phyloP scores from a whole-genome alignment of 2,113 vertebrate species.

The Hyla sarda region DNA sequence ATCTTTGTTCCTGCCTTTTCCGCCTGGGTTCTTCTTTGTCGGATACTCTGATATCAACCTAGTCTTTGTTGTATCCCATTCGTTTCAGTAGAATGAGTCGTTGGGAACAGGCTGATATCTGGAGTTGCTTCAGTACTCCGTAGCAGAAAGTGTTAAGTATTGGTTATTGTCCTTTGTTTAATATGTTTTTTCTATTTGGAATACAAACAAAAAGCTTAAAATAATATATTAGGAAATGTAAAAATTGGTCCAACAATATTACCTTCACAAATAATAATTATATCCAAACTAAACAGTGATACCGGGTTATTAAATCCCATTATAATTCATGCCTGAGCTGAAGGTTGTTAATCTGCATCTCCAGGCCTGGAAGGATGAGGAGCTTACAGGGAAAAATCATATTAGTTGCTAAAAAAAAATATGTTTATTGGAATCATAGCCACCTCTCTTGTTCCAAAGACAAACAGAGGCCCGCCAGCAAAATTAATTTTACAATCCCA shows the following conservation, averaged over 20 bases:
- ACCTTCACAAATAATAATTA: constrained; percentile 20
- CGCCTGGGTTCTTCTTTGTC: no score
- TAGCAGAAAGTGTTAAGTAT: no score
- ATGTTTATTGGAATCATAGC: constrained; percentile 25
- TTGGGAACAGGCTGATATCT: no score
- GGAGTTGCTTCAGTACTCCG: no score
- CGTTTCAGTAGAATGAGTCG: no score
- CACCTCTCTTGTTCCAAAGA: background rate
- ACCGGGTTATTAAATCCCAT: background rate
- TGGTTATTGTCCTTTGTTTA: no score
- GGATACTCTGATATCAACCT: no score
- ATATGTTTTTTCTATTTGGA: background rate
- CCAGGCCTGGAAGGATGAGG: background rate
- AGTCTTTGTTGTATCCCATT: no score
- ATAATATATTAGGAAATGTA: background rate
- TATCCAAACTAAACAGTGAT: background rate
- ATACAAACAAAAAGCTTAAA: background rate
- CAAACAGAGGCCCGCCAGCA: background rate
- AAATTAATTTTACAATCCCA: background rate
- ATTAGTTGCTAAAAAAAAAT: constrained; percentile 31
- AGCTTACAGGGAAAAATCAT: constrained; percentile 13
- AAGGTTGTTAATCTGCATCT: constrained; percentile 37
- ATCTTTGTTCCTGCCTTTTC: no score
- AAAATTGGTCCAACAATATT: background rate
- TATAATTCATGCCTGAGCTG: background rate